Evolutionary conservation across 2,888 invertebrate genomes (phyloP), one percentile per base, ranked within the genome.

Genomic region (Sarcophaga caerulescens): DNA sequence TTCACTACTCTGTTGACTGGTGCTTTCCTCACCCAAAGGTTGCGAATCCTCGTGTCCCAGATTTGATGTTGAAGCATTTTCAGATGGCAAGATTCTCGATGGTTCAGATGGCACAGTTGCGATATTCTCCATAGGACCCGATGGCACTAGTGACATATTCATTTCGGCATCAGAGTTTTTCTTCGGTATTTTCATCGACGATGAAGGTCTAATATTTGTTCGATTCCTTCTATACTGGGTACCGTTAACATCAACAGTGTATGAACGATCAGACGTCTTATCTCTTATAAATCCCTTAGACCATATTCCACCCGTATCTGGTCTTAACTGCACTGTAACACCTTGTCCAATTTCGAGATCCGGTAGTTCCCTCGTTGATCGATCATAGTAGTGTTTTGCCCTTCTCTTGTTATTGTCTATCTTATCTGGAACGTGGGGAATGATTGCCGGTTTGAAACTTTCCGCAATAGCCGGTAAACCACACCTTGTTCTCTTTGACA

Each of bases 161-260:
- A 23, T 23, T 23, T 23, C 23, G 3, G 23, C n/a, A n/a, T n/a
- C n/a, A n/a, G 23, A 23, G n/a, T 23, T 23, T 57, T 57, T 17
- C 8, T 63, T 44, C 12, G 35, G 44, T 17, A 5, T 2, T n/a
- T 4, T n/a, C 3, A 47, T 45, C 10, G 68, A 5, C 8, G 47
- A 5, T 47, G 21, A 23, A 6, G n/a, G n/a, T 68, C 10, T 71
- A 59, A 71, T 71, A 19, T 35, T 11, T 4, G 11, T 35, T 59
- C 35, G 25, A 59, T 75, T 47, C n/a, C 75, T 25, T 47, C 75
- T 75, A 25, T 52, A 75, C n/a, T 25, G 65, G 25, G 65, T 65
- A 57, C 60, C 44, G 25, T 25, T 52, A 1, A 75, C 57, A 65
- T 65, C 47, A 4, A 74, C 63, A n/a, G 47, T 25, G 17, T 47